A percentile compares a stretch with the other conserved stretches of the same genome.
These are phyloP conservation scores for Chaetogeoica ovagalla DNA, from an alignment of 2,888 invertebrate genomes.

Conservation along the genomic window DNA sequence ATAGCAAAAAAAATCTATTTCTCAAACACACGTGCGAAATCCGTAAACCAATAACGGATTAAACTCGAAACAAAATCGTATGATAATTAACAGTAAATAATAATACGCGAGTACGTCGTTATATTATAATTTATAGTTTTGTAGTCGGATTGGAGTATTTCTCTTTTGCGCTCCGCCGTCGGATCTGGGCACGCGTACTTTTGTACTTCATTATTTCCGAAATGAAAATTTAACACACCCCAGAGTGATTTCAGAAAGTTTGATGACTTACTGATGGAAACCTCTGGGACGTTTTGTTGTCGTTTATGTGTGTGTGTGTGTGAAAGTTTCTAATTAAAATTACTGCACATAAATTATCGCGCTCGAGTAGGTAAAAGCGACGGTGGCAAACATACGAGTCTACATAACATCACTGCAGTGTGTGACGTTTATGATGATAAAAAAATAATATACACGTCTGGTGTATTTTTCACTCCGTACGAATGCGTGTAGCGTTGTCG, in stretches of 20 bases:
- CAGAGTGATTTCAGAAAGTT: constrained; percentile 43
- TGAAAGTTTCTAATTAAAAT: constrained; percentile 47
- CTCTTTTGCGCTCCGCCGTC: too few relatives aligned
- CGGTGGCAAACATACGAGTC: too few relatives aligned
- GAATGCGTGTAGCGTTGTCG: neutral
- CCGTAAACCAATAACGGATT: too few relatives aligned
- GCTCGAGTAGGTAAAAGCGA: constrained; percentile 3
- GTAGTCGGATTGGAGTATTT: neutral
- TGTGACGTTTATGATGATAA: constrained; percentile 16
- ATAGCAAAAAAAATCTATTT: too few relatives aligned
- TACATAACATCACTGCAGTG: neutral
- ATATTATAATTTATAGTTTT: too few relatives aligned
- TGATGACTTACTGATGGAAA: constrained; percentile 39
- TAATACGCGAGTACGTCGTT: neutral
- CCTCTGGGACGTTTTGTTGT: constrained; percentile 37
- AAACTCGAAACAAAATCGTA: too few relatives aligned
- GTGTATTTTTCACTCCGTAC: neutral
- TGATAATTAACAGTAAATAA: neutral
- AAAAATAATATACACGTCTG: neutral
- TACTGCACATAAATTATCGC: constrained; percentile 34
- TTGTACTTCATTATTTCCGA: constrained; percentile 25
- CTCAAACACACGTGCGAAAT: too few relatives aligned
- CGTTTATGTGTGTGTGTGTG: too few relatives aligned
- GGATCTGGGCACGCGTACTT: neutral
- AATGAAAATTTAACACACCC: constrained; percentile 47